Conservation (phyloP, 2,888 invertebrate species). For the Bugulina stolonifera region DNA sequence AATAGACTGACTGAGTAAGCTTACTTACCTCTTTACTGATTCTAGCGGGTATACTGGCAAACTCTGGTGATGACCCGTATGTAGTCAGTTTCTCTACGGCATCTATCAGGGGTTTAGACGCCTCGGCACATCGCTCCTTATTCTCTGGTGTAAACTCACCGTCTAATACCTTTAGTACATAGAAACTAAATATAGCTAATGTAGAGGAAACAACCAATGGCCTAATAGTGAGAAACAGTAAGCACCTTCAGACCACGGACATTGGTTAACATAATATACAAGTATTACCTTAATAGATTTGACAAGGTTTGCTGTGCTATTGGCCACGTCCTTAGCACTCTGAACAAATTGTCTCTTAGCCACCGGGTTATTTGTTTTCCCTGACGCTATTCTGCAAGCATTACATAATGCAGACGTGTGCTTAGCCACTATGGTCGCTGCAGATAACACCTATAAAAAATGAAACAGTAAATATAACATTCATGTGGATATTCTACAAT, state of each 20-base stretch:
- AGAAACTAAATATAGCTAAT: neutral
- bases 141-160: slow-evolving; percentile 70
- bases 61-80: slow-evolving; percentile 89
- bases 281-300: slow-evolving; percentile 85
- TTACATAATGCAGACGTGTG: slow-evolving; percentile 93
- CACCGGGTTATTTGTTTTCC: slow-evolving; percentile 79
- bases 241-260: no score
- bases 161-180: slow-evolving; percentile 59
- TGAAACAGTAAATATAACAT: no score
- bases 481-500: no score
- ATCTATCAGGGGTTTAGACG: slow-evolving; percentile 77
- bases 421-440: slow-evolving; percentile 88
- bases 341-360: slow-evolving; percentile 95
- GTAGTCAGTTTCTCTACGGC: slow-evolving; percentile 86
- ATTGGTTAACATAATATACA: slow-evolving; percentile 26
- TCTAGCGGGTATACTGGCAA: slow-evolving; percentile 82
- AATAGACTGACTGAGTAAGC: no score
- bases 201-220: neutral
- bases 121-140: slow-evolving; percentile 55
- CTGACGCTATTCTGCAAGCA: slow-evolving; percentile 86
- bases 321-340: slow-evolving; percentile 93
- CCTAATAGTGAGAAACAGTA: neutral
- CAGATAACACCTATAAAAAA: slow-evolving; percentile 66
- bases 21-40: slow-evolving; percentile 67
- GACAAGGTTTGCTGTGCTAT: slow-evolving; percentile 86